Conservation (phyloP, 2,797 vertebrate genomes). For the Acipenser transmontanus region DNA sequence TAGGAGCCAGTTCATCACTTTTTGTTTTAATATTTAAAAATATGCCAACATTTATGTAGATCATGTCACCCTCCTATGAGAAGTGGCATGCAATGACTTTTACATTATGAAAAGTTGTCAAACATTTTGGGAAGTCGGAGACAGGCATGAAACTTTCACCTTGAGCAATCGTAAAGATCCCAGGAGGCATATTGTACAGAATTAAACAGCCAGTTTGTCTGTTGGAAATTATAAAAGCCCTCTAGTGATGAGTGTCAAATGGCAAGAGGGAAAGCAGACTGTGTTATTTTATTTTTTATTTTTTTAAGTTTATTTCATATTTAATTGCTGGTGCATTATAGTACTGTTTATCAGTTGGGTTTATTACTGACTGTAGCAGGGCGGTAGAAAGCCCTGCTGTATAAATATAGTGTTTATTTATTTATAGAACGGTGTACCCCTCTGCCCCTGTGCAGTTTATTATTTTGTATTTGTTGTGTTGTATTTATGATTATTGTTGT, state of each 20-base stretch:
- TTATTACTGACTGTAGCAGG: not conserved
- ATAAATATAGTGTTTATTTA: no score
- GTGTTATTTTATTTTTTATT: not conserved
- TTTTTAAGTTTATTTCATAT: not conserved
- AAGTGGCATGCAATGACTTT: not conserved
- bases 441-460: no score
- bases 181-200: not conserved
- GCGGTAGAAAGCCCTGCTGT: no score
- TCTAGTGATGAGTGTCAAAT: not conserved
- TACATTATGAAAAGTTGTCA: not conserved
- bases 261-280: not conserved
- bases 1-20: slow-evolving; percentile 2
- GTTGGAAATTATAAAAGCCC: not conserved
- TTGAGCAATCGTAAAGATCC: not conserved
- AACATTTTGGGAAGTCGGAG: not conserved
- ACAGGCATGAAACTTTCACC: not conserved
- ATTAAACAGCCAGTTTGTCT: slow-evolving; percentile 6
- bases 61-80: not conserved
- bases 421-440: no score
- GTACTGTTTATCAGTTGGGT: not conserved
- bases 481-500: no score
- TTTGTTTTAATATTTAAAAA: slow-evolving; percentile 5
- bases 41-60: not conserved
- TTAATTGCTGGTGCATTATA: not conserved
- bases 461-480: no score